Evolutionary conservation across 2,797 vertebrate species (phyloP).

Genomic region (Trematomus bernacchii): DNA sequence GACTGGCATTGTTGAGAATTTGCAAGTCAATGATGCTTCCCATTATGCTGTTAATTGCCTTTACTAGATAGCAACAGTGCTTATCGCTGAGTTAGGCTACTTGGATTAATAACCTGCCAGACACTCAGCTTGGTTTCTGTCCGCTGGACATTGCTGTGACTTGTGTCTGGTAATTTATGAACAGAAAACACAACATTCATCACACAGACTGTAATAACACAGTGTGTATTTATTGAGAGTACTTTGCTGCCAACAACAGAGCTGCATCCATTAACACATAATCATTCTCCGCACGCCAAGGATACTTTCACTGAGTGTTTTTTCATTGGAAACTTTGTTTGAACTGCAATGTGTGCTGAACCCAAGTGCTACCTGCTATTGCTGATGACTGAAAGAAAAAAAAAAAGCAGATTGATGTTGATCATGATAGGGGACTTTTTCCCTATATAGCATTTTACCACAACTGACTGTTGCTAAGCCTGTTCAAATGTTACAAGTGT

Average conservation of each 20-base stretch:
- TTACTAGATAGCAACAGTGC: background rate
- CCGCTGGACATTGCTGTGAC: background rate
- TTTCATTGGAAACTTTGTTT: background rate
- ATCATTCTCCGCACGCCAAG: slow-evolving; percentile 14
- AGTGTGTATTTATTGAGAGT: slow-evolving; percentile 31
- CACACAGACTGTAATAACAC: slow-evolving; percentile 2
- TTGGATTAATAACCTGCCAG: background rate
- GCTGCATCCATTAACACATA: slow-evolving; percentile 32
- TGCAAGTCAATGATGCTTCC: background rate
- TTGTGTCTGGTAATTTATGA: slow-evolving; percentile 19
- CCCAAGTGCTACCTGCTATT: background rate
- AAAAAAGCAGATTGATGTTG: background rate
- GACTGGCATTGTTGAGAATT: background rate
- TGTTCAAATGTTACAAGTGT: too few relatives aligned
- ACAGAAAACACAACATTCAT: slow-evolving; percentile 35
- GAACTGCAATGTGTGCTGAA: background rate
- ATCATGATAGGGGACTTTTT: background rate
- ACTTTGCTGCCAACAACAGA: slow-evolving; percentile 24
- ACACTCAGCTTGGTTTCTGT: background rate
- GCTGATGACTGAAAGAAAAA: background rate
- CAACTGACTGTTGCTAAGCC: background rate
- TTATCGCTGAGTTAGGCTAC: background rate
- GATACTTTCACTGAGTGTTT: background rate
- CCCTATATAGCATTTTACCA: background rate
- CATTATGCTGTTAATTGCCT: slow-evolving; percentile 12